Conservation (phyloP, 2,888 invertebrate genomes). For the Drosophila parthenogenetica region DNA sequence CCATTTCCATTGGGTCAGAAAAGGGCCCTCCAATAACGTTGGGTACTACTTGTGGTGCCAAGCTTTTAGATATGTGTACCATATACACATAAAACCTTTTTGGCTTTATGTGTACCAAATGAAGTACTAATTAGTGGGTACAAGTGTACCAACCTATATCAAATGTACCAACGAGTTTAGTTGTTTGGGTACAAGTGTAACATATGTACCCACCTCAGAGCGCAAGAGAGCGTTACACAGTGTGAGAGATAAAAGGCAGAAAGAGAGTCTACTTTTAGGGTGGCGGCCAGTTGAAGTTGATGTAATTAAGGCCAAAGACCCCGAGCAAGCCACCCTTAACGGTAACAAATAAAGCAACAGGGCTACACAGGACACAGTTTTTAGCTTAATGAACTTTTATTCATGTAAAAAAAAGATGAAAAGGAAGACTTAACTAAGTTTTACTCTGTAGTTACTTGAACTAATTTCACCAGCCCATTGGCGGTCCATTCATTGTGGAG, state of each 20-base stretch:
- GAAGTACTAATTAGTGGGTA: not conserved
- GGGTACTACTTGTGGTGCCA: no score
- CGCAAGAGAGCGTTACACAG: constrained; percentile 2
- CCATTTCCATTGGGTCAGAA: no score
- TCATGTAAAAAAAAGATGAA: not conserved
- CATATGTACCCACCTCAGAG: constrained; percentile 9
- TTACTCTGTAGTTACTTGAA: not conserved
- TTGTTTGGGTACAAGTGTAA: not conserved
- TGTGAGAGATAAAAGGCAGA: constrained; percentile 6
- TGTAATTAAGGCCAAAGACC: constrained; percentile 73
- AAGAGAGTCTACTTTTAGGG: constrained; percentile 43
- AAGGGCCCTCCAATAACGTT: no score
- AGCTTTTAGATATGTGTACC: no score
- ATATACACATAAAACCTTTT: no score
- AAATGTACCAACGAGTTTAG: not conserved
- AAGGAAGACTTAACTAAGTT: constrained; percentile 4
- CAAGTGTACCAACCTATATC: not conserved
- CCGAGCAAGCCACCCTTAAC: constrained; percentile 53
- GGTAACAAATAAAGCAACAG: constrained; percentile 40
- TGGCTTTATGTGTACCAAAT: no score
- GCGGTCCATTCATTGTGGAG: constrained; percentile 20
- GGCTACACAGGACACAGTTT: constrained; percentile 29
- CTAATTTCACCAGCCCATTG: constrained; percentile 61
- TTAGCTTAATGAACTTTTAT: constrained; percentile 1
- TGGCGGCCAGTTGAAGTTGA: constrained; percentile 55